A percentile compares a stretch with the other conserved stretches of the same genome.
Evolutionary conservation across 2,888 invertebrate species (phyloP).

Genomic region (Phaedon cochleariae): DNA sequence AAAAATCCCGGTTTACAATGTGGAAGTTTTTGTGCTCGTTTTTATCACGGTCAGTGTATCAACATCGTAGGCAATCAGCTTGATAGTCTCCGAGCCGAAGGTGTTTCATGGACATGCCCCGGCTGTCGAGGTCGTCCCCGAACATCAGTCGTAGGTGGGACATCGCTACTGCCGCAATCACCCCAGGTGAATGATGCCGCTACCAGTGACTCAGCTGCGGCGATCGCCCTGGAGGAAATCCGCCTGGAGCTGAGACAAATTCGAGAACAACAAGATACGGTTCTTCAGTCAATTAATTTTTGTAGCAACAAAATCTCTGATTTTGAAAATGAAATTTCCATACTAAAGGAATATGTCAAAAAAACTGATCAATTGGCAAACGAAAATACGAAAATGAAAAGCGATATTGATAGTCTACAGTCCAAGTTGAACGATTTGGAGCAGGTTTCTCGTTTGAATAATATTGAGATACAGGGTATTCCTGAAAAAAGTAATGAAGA

Average conservation of each 20-base stretch:
- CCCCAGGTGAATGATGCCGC: not conserved
- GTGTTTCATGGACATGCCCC: constrained; percentile 6
- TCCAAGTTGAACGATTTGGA: constrained; percentile 1
- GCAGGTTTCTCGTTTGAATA: constrained; percentile 1
- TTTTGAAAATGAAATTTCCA: not conserved
- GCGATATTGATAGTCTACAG: not conserved
- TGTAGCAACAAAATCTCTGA: constrained; percentile 9
- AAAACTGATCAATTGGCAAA: constrained; percentile 3
- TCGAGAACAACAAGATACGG: not conserved
- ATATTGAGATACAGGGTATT: constrained; percentile 5
- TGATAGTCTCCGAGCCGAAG: constrained; percentile 12
- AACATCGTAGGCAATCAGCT: constrained; percentile 5
- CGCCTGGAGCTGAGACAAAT: constrained; percentile 1
- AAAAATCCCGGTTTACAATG: constrained; percentile 9
- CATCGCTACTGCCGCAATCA: not conserved
- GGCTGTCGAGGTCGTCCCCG: constrained; percentile 1
- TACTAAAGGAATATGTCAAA: not conserved
- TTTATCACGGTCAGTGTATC: constrained; percentile 11
- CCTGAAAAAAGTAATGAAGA: constrained; percentile 2
- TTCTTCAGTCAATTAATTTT: constrained; percentile 3
- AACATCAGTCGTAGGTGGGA: not conserved
- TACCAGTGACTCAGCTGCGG: not conserved
- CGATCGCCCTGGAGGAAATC: constrained; percentile 4
- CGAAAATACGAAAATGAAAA: not conserved
- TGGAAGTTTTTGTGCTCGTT: constrained; percentile 9